phyloP scores from a whole-genome alignment of 2,113 vertebrate species.

The Pteronura brasiliensis region DNA sequence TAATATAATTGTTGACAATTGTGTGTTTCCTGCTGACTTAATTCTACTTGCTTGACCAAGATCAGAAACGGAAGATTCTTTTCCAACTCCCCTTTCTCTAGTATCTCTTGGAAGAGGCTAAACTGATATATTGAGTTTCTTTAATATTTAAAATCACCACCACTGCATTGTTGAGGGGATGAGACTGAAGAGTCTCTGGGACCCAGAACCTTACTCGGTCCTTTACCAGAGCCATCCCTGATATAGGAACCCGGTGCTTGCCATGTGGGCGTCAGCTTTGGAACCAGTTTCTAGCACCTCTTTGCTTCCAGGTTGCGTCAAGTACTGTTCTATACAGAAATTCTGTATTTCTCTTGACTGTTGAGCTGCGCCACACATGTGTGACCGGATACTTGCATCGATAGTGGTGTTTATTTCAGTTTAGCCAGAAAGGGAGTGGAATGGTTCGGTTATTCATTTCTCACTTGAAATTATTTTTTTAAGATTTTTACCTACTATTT shows the following conservation, averaged over 20 bases:
- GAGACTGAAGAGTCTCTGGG: neutral
- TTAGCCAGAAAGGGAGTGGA: neutral
- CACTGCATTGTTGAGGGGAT: neutral
- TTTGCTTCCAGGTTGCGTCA: neutral
- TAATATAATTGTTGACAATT: neutral
- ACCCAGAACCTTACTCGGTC: neutral
- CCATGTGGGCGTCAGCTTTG: accelerated
- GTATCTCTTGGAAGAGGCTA: neutral
- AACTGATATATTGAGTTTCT: neutral
- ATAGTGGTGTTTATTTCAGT: neutral
- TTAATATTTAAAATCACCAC: neutral
- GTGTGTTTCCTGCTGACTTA: slow-evolving; percentile 26
- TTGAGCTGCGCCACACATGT: neutral
- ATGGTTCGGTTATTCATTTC: neutral
- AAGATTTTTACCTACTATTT: neutral
- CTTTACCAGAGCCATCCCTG: neutral
- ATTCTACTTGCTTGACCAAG: slow-evolving; percentile 4
- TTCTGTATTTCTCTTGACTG: neutral
- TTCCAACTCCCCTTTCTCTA: neutral
- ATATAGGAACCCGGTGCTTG: accelerated
- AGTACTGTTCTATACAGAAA: neutral
- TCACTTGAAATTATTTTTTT: neutral
- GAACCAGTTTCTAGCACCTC: neutral
- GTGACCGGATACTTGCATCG: neutral
- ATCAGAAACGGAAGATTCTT: neutral